These are phyloP conservation scores for Laticauda colubrina DNA, from an alignment of 2,113 vertebrate species.

Conservation along the genomic window DNA sequence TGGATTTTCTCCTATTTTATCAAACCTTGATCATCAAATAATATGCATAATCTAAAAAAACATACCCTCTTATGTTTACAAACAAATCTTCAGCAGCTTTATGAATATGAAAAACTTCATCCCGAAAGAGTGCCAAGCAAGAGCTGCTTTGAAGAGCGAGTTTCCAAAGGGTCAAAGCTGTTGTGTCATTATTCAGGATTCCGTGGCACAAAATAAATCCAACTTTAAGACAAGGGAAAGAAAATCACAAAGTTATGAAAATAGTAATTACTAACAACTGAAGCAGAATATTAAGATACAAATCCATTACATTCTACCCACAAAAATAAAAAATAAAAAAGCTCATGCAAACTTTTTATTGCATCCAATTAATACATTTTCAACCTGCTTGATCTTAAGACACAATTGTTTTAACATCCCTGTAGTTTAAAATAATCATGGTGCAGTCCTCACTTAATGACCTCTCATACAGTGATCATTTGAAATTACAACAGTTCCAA, in stretches of 20 bases:
- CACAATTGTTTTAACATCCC: not conserved
- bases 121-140: slow-evolving; percentile 94
- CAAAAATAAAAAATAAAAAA: not conserved
- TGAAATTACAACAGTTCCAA: not conserved
- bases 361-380: not conserved
- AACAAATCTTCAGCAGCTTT: slow-evolving; percentile 97
- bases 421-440: not conserved
- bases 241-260: slow-evolving; percentile 37
- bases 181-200: slow-evolving; percentile 88
- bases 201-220: slow-evolving; percentile 97
- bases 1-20: not conserved
- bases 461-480: not conserved
- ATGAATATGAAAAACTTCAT: slow-evolving; percentile 98
- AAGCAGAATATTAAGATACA: slow-evolving; percentile 19
- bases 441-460: not conserved
- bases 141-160: slow-evolving; percentile 97
- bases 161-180: slow-evolving; percentile 93
- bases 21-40: not conserved
- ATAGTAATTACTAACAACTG: slow-evolving; percentile 13
- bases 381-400: not conserved
- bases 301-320: not conserved
- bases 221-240: slow-evolving; percentile 69
- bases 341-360: not conserved
- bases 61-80: slow-evolving; percentile 94
- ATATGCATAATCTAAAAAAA: not conserved